phyloP scores from a whole-genome alignment of 2,113 vertebrate genomes.

The Bos indicus region DNA sequence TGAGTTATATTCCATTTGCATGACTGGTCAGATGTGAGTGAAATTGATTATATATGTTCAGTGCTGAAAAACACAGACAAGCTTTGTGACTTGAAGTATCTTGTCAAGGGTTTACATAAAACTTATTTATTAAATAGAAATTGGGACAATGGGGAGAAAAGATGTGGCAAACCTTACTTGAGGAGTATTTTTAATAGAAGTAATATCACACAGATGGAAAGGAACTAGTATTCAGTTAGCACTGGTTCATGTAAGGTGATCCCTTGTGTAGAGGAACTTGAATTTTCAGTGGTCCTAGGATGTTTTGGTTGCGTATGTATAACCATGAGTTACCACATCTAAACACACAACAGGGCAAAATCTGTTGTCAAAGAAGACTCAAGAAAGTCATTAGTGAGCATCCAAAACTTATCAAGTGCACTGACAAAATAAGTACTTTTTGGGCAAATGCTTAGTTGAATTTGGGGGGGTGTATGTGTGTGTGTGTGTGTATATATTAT shows the following conservation, averaged over 20 bases:
- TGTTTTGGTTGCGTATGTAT: background rate
- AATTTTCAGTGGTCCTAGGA: background rate
- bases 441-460: background rate
- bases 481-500: background rate
- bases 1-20: slow-evolving; percentile 75
- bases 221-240: background rate
- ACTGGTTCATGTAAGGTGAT: background rate
- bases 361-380: background rate
- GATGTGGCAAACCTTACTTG: background rate
- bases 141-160: background rate
- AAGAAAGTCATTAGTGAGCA: background rate
- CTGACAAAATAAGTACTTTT: background rate
- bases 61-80: slow-evolving; percentile 66
- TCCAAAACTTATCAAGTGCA: background rate
- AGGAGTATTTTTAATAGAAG: background rate
- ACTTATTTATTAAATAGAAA: slow-evolving; percentile 78
- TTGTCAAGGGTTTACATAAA: slow-evolving; percentile 75
- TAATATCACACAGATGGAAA: background rate
- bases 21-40: slow-evolving; percentile 70
- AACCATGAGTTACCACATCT: background rate
- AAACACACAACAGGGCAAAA: background rate
- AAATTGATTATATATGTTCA: slow-evolving; percentile 77
- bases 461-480: background rate
- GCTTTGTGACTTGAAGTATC: slow-evolving; percentile 65
- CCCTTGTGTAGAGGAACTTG: background rate